These are phyloP conservation scores for Larimichthys polyactis DNA, from an alignment of 2,113 vertebrate genomes.

Conservation along the genomic window DNA sequence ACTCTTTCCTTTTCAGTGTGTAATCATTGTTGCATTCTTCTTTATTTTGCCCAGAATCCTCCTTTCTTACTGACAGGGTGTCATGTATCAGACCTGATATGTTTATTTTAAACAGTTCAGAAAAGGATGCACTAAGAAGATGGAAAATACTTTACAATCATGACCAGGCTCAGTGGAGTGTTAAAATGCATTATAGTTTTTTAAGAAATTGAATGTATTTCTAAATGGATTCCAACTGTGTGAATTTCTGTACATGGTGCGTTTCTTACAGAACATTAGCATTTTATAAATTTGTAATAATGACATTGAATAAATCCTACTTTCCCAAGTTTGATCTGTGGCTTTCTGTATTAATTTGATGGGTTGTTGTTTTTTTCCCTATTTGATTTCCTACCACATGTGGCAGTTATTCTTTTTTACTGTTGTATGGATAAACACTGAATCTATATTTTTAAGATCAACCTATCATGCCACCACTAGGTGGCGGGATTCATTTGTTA, in stretches of 20 bases:
- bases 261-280: conserved; percentile 74
- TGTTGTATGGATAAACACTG: background rate
- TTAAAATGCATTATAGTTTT: conserved; percentile 72
- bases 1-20: background rate
- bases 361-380: background rate
- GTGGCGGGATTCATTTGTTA: conserved; percentile 34
- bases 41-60: conserved; percentile 23
- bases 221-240: conserved; percentile 71
- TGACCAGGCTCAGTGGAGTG: conserved; percentile 51
- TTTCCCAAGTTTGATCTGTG: conserved; percentile 67
- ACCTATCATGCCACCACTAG: conserved; percentile 44
- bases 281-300: conserved; percentile 81
- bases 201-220: conserved; percentile 83
- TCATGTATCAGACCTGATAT: conserved; percentile 21
- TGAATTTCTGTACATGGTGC: conserved; percentile 64
- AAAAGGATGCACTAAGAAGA: conserved; percentile 63
- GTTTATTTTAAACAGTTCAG: conserved; percentile 35
- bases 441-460: background rate
- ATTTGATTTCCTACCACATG: background rate
- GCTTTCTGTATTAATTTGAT: background rate
- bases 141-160: conserved; percentile 56
- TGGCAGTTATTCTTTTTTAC: background rate
- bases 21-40: conserved; percentile 1
- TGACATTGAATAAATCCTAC: conserved; percentile 81
- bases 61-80: conserved; percentile 31